phyloP scores from a whole-genome alignment of 1,140 invertebrate species.

The Phymastichus coffea region DNA sequence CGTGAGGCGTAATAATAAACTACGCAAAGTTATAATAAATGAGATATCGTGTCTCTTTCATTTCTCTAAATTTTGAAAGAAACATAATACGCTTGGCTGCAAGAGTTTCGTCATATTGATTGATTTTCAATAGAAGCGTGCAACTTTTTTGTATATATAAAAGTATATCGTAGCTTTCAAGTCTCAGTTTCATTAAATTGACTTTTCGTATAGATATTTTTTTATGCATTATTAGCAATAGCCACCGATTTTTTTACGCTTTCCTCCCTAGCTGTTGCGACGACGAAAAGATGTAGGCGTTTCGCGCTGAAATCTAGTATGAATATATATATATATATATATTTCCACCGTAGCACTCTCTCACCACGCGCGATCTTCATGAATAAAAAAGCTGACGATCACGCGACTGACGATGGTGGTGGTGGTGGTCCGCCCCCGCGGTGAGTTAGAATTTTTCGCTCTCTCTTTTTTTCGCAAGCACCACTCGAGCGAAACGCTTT shows the following conservation, averaged over 20 bases:
- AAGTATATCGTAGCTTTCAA: too few relatives aligned
- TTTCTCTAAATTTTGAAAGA: too few relatives aligned
- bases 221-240: not conserved
- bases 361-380: slow-evolving; percentile 17
- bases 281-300: slow-evolving; percentile 17
- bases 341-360: not conserved
- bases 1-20: too few relatives aligned
- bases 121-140: too few relatives aligned
- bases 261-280: not conserved
- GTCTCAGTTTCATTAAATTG: too few relatives aligned
- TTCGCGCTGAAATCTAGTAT: slow-evolving; percentile 7
- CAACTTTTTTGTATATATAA: too few relatives aligned
- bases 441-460: too few relatives aligned
- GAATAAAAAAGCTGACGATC: slow-evolving; percentile 28
- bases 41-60: too few relatives aligned
- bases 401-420: too few relatives aligned
- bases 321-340: slow-evolving; percentile 20
- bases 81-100: too few relatives aligned
- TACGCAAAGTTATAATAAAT: too few relatives aligned
- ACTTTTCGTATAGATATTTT: not conserved
- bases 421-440: not conserved
- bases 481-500: not conserved
- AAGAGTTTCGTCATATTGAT: too few relatives aligned
- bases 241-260: not conserved
- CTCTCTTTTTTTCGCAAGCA: not conserved